These are phyloP conservation scores for Calyptomena viridis DNA, from an alignment of 2,113 vertebrate species.

Conservation along the genomic window DNA sequence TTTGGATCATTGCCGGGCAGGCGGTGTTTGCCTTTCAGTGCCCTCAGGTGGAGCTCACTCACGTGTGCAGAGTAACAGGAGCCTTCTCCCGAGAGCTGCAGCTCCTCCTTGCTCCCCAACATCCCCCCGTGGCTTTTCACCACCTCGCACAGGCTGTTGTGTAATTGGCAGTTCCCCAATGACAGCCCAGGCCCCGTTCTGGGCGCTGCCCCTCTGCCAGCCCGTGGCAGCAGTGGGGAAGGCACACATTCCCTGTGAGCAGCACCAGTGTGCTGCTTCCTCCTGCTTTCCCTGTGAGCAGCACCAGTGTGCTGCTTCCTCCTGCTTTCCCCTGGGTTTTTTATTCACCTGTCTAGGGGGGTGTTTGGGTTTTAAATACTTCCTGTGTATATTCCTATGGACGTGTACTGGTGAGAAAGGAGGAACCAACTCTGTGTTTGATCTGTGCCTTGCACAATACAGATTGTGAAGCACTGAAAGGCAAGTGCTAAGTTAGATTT, in stretches of 20 bases:
- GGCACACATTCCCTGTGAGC: accelerated
- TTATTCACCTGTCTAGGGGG: neutral
- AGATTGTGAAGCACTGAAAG: neutral
- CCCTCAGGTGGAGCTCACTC: neutral
- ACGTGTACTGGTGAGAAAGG: neutral
- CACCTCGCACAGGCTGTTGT: neutral
- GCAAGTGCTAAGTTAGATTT: neutral
- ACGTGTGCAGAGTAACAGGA: neutral
- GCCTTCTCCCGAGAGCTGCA: neutral
- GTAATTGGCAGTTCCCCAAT: neutral
- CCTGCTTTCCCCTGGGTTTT: neutral
- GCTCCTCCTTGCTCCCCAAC: neutral
- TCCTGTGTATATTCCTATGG: neutral
- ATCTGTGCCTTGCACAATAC: neutral
- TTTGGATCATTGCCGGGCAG: neutral
- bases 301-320: neutral
- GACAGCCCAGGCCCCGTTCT: neutral
- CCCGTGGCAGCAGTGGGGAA: neutral
- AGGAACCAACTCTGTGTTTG: neutral
- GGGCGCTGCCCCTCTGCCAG: neutral
- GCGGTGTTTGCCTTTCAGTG: neutral
- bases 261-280: neutral
- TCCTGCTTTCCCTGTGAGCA: neutral
- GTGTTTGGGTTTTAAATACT: neutral
- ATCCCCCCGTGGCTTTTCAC: neutral